Evolutionary conservation across 2,797 vertebrate genomes (phyloP), one percentile per base, ranked within the genome.

Genomic region (Streptopelia turtur): DNA sequence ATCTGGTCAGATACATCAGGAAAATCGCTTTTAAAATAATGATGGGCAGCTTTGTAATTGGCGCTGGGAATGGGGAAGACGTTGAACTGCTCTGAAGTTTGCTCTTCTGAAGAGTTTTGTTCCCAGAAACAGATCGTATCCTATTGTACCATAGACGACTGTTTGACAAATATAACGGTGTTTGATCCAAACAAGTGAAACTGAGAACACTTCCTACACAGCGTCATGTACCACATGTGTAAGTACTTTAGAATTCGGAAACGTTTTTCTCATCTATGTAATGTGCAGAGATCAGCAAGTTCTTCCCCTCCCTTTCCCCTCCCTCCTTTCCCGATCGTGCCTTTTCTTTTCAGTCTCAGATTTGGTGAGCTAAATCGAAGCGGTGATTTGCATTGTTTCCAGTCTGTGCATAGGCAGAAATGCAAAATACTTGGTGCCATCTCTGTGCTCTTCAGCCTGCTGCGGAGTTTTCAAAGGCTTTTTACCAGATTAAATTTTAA

Each of bases 341-440:
- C 27, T 59, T 76, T 63, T 53, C 52, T 66, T 56, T 90, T 61
- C 23, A 22, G 33, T 17, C 56, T 76, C 43, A 14, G 35, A 6
- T 24, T 79, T 14, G 47, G 56, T 78, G 79, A 95, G 43, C 43
- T 6, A 50, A 59, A 23, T 37, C 24, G 22, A 79, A 55, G 63
- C 35, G 24, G 22, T 27, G 63, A 84, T 66, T 83, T 92, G 24
- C 60, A 69, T 92, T 85, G 47, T 90, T 90, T 90, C 50, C 56
- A 77, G 30, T 15, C 68, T 71, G 33, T 53, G 35, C 41, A 65
- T 31, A 70, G 60, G 60, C 41, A 71, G 60, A 80, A 39, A 8
- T 35, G 23, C 5, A 3, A 82, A 86, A 27, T 49, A 24, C 33
- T 55, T 63, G 6, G 25, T 72, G 16, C 20, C 9, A 18, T 50